A percentile compares a stretch with the other conserved stretches of the same genome.
Conservation (phyloP, 64 coral and sea anemone genomes). For the Anthopleura sola region DNA sequence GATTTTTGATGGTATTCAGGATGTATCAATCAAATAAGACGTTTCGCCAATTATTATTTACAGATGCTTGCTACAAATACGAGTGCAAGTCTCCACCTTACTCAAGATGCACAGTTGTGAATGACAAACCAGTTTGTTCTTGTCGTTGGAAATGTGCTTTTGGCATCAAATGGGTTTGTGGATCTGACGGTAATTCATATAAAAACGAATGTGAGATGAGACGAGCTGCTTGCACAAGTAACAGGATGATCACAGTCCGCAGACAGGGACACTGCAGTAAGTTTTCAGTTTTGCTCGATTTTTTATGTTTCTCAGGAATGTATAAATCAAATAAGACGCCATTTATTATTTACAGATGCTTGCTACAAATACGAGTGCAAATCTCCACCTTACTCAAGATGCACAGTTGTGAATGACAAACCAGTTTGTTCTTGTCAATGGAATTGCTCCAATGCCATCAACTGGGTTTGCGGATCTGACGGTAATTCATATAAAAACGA, state of each 20-base stretch:
- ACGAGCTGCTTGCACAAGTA: not conserved
- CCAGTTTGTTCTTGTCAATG: not conserved
- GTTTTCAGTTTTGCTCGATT: no score
- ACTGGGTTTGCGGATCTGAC: slow-evolving; percentile 25
- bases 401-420: not conserved
- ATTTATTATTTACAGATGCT: not conserved
- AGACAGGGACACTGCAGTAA: slow-evolving; percentile 22
- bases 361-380: slow-evolving; percentile 4
- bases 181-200: slow-evolving; percentile 13
- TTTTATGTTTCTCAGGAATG: no score
- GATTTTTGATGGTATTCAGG: no score
- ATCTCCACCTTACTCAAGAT: slow-evolving; percentile 16
- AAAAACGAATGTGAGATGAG: slow-evolving; percentile 7
- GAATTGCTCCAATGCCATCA: not conserved
- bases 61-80: not conserved
- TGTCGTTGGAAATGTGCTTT: not conserved
- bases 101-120: not conserved
- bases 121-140: not conserved
- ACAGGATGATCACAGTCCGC: slow-evolving; percentile 4
- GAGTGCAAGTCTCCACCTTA: not conserved
- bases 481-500: slow-evolving; percentile 12
- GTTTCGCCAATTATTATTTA: no score
- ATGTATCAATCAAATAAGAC: no score
- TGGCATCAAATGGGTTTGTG: not conserved
- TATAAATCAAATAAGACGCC: no score